Conservation (phyloP, 1,140 invertebrate species). For the Zaprionus taronus region DNA sequence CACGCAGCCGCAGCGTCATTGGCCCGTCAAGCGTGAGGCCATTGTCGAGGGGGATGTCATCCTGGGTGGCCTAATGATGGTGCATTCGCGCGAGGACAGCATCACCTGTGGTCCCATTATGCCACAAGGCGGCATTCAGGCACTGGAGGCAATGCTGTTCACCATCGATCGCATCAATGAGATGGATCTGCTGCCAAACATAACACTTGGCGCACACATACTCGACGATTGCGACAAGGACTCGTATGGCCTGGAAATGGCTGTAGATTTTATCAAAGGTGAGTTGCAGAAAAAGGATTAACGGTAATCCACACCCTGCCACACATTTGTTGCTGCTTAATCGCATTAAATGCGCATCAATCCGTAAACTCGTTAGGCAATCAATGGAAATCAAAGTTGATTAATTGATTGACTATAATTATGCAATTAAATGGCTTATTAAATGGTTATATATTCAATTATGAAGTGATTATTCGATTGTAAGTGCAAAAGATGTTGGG, state of each 20-base stretch:
- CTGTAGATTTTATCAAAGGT: constrained; percentile 97
- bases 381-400: neutral
- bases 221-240: constrained; percentile 96
- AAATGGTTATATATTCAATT: too few relatives aligned
- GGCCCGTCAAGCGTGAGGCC: constrained; percentile 95
- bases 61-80: constrained; percentile 97
- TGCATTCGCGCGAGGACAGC: constrained; percentile 93
- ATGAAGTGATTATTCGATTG: too few relatives aligned
- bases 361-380: neutral
- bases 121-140: constrained; percentile 94
- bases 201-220: constrained; percentile 92
- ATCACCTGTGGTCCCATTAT: constrained; percentile 93
- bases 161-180: constrained; percentile 92
- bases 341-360: neutral
- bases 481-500: too few relatives aligned
- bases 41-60: constrained; percentile 93
- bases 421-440: neutral
- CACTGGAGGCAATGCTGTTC: constrained; percentile 94
- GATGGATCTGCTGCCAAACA: constrained; percentile 87
- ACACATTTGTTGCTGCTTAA: neutral
- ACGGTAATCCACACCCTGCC: neutral
- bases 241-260: constrained; percentile 96
- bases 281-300: constrained; percentile 70
- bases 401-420: neutral
- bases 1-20: constrained; percentile 84